phyloP scores from a whole-genome alignment of 2,888 invertebrate species.

The Luperina testacea region DNA sequence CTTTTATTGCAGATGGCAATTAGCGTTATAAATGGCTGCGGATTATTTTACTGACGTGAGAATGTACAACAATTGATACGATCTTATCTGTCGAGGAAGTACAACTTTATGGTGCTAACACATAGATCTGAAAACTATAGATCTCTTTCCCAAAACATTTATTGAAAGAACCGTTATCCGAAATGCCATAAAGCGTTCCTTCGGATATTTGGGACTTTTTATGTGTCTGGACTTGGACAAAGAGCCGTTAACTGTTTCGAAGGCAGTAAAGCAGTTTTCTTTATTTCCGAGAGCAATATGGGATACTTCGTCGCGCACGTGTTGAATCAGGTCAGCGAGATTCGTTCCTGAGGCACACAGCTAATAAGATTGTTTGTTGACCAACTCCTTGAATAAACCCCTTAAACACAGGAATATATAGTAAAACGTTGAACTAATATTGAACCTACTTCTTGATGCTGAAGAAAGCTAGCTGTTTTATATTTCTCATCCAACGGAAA shows the following conservation, averaged over 20 bases:
- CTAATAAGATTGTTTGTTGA: conserved; percentile 36
- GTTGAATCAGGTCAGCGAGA: conserved; percentile 77
- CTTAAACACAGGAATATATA: conserved; percentile 1
- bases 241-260: conserved; percentile 81
- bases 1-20: conserved; percentile 50
- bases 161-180: conserved; percentile 77
- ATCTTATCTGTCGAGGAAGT: conserved; percentile 27
- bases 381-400: conserved; percentile 15
- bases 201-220: conserved; percentile 81
- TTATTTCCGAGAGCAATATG: conserved; percentile 74
- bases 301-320: conserved; percentile 76
- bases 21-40: conserved; percentile 34
- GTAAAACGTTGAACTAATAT: conserved; percentile 9
- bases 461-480: conserved; percentile 26
- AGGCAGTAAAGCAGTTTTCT: conserved; percentile 81
- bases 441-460: conserved; percentile 13
- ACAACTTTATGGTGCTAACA: conserved; percentile 12
- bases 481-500: conserved; percentile 32
- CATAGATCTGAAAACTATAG: conserved; percentile 20
- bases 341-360: conserved; percentile 53
- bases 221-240: conserved; percentile 86
- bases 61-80: conserved; percentile 29
- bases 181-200: conserved; percentile 77
- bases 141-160: conserved; percentile 52
- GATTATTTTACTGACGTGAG: conserved; percentile 33